These are phyloP conservation scores for Sylvietta virens DNA, from an alignment of 2,113 vertebrate genomes.

Conservation along the genomic window DNA sequence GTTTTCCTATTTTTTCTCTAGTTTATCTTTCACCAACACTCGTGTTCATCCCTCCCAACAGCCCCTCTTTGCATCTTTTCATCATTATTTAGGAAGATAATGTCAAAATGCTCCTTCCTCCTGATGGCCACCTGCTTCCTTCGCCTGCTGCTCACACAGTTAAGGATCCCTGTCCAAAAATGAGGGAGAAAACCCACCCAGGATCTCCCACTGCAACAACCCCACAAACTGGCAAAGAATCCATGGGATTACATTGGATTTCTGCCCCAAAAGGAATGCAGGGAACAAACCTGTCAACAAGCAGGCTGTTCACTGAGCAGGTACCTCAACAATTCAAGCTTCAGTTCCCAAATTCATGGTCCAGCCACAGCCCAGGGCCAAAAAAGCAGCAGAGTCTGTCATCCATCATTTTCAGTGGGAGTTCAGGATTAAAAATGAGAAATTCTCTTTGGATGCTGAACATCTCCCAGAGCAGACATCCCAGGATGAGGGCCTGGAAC, in stretches of 20 bases:
- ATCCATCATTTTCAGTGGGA: neutral
- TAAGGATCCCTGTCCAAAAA: neutral
- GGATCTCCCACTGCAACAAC: neutral
- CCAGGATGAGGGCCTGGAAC: neutral
- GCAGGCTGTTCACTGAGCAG: neutral
- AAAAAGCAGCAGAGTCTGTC: neutral
- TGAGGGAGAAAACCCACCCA: neutral
- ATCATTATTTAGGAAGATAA: neutral
- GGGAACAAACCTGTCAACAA: neutral
- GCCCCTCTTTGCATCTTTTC: neutral
- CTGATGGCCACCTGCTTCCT: neutral
- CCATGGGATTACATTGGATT: neutral
- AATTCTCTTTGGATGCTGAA: neutral
- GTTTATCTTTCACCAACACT: neutral
- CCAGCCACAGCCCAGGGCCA: neutral
- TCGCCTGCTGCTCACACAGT: neutral
- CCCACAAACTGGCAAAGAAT: neutral
- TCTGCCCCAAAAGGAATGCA: fast-evolving
- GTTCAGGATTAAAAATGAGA: neutral
- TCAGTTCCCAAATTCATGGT: fast-evolving
- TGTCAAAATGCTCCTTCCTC: neutral
- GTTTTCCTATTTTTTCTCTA: neutral
- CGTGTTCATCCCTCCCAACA: neutral
- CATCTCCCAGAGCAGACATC: neutral
- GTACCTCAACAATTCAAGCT: neutral